Conservation (phyloP, 2,888 invertebrate species). For the Diarsia brunnea region DNA sequence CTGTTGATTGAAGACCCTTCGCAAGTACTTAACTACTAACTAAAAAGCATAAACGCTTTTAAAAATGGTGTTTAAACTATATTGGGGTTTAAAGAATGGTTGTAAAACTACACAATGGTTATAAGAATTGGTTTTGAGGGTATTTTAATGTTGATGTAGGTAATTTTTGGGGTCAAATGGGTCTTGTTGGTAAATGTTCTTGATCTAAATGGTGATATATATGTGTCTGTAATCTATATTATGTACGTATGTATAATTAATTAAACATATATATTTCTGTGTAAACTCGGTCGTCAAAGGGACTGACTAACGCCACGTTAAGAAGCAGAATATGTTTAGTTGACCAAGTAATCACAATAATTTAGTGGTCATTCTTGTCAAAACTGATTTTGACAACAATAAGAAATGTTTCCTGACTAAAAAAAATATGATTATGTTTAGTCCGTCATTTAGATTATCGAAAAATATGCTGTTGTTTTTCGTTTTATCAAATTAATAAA, state of each 20-base stretch:
- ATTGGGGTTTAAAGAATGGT: constrained; percentile 13
- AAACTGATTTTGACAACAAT: too few species aligned
- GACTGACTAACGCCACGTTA: too few species aligned
- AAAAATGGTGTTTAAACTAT: constrained; percentile 9
- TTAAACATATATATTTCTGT: neutral
- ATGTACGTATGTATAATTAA: too few species aligned
- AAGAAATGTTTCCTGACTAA: too few species aligned
- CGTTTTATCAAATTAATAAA: too few species aligned
- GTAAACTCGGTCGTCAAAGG: too few species aligned
- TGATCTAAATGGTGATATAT: constrained; percentile 11
- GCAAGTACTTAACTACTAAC: neutral
- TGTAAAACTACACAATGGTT: neutral
- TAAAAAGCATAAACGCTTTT: neutral
- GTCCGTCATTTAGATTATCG: too few species aligned
- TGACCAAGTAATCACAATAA: too few species aligned
- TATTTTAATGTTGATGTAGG: neutral
- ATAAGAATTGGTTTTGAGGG: constrained; percentile 9
- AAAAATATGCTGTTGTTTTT: too few species aligned
- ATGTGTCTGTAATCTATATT: constrained; percentile 22
- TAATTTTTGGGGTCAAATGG: constrained; percentile 37
- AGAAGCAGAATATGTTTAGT: too few species aligned
- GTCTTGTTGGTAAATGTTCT: constrained; percentile 12
- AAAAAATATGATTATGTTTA: too few species aligned
- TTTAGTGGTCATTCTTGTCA: too few species aligned
- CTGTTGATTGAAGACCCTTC: constrained; percentile 77